Evolutionary conservation across 2,113 vertebrate genomes (phyloP), one percentile per base, ranked within the genome.

Genomic region (Centropus unirufus): DNA sequence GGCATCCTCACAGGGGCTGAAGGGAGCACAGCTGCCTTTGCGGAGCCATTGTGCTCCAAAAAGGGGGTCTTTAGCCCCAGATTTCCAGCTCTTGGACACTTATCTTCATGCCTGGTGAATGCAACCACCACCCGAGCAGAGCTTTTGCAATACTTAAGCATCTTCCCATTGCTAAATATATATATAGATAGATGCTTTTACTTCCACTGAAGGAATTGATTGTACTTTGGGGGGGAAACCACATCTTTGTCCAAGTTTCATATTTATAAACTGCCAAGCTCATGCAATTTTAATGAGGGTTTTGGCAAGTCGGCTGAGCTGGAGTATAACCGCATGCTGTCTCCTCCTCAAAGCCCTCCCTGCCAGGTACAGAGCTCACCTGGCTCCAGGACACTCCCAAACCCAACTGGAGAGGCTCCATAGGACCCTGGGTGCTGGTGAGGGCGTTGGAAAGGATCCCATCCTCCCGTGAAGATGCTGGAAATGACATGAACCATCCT

Each of bases 11-110:
- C 0, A 2, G 61, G 30, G 20, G 52, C n/a, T 22, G 3, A 3
- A 21, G 68, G 15, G 49, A 1, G 13, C 17, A 2, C 20, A 2
- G 64, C 32, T 5, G 3, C 63, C 16, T 73, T 19, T 14, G 47
- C 44, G 12, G 36, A 39, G 18, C 14, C 23, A 2, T 12, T 0
- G 0, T 5, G 7, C 3, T 4, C 36, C 3, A 8, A 59, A 88
- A 63, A 18, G 2, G 3, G 21, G 19, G 8, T 2, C 6, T 58
- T 72, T 6, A 7, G 5, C 42, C 69, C 32, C 19, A 14, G 1
- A n/a, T 78, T 84, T 16, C 12, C 47, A 20, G 61, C 22, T 51
- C 26, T 61, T 63, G 22, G 62, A 67, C 21, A 24, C 6, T 72
- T 61, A 75, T 64, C 40, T 26, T 72, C 29, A 5, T 9, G 36